phyloP scores from a whole-genome alignment of 2,888 invertebrate genomes.

The Ochropleura leucogaster region DNA sequence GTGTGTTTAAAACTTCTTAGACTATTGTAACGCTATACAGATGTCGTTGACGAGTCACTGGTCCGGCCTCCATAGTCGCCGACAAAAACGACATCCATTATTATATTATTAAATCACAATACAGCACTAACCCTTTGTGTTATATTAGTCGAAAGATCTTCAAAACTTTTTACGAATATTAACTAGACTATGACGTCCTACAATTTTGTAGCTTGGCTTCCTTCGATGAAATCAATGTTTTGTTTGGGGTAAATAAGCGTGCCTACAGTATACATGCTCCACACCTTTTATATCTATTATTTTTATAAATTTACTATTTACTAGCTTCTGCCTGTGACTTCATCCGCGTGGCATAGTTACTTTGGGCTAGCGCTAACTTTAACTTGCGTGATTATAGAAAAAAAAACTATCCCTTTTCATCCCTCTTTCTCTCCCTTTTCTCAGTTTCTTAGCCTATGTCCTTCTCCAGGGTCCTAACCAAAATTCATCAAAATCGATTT shows the following conservation, averaged over 20 bases:
- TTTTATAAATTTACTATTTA: background rate
- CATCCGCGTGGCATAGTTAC: too few relatives aligned
- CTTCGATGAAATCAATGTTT: background rate
- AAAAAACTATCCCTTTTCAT: too few relatives aligned
- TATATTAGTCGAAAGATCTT: conserved; percentile 34
- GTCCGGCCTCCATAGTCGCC: background rate
- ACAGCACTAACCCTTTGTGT: conserved; percentile 42
- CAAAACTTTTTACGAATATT: conserved; percentile 5
- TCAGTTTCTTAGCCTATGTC: too few relatives aligned
- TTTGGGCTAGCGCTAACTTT: too few relatives aligned
- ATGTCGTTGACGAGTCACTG: conserved; percentile 1
- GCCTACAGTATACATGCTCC: background rate
- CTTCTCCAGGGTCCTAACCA: too few relatives aligned
- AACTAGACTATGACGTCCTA: conserved; percentile 17
- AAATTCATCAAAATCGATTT: too few relatives aligned
- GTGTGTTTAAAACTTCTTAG: conserved; percentile 2
- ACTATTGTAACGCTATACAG: background rate
- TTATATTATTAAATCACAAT: conserved; percentile 53
- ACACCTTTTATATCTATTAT: background rate
- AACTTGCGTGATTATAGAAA: too few relatives aligned
- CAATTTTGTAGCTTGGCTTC: conserved; percentile 4
- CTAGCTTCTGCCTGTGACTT: too few relatives aligned
- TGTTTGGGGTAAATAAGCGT: background rate
- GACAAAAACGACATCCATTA: conserved; percentile 9
- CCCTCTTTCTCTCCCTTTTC: too few relatives aligned